These are phyloP conservation scores for Hyperopisus bebe DNA, from an alignment of 2,113 vertebrate genomes.

Conservation along the genomic window DNA sequence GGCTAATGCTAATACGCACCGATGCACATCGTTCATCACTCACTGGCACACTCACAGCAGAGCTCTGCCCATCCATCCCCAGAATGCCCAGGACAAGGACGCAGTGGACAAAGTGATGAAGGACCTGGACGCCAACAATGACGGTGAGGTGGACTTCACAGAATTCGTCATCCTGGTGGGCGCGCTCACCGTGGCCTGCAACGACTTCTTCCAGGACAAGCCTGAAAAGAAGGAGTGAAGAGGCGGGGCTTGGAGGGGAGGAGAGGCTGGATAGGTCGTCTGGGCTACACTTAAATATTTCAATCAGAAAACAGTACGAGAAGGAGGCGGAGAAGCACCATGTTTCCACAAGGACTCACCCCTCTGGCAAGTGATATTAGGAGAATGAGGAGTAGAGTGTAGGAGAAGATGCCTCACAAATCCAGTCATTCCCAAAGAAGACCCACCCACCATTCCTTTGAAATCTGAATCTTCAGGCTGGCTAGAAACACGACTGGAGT, in stretches of 20 bases:
- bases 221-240: constrained; percentile 48
- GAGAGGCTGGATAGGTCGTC: not conserved
- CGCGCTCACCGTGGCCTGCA: constrained; percentile 70
- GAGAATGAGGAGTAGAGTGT: not conserved
- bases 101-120: constrained; percentile 70
- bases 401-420: not conserved
- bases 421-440: constrained; percentile 3
- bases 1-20: not conserved
- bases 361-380: not conserved
- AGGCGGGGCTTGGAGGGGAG: constrained; percentile 15
- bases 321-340: not conserved
- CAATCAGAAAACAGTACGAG: not conserved
- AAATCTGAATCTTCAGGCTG: not conserved
- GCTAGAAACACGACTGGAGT: not conserved
- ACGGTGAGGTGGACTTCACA: constrained; percentile 73
- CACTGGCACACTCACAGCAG: not conserved
- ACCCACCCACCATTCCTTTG: not conserved
- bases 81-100: constrained; percentile 66
- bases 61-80: constrained; percentile 12
- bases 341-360: not conserved
- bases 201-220: constrained; percentile 69
- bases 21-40: not conserved
- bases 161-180: constrained; percentile 74
- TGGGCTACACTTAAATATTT: not conserved
- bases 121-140: constrained; percentile 68